phyloP scores from a whole-genome alignment of 2,113 vertebrate genomes.

The Piprites chloris region DNA sequence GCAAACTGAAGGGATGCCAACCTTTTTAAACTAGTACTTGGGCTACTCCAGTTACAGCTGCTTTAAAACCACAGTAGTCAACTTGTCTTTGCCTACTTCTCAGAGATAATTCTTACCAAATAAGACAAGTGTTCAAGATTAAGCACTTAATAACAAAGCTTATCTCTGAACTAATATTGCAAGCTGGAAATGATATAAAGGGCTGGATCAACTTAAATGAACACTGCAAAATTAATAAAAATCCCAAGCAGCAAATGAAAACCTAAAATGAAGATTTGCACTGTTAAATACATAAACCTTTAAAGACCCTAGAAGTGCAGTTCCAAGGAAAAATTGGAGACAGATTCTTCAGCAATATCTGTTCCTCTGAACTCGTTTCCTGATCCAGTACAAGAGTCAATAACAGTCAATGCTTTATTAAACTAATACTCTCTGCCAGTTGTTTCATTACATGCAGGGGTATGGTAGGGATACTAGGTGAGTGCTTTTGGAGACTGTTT shows the following conservation, averaged over 20 bases:
- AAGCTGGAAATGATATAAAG: slow-evolving; percentile 30
- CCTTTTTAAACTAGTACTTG: slow-evolving; percentile 56
- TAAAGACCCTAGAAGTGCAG: not conserved
- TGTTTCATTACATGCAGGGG: not conserved
- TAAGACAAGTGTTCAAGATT: slow-evolving; percentile 45
- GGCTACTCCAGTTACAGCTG: slow-evolving; percentile 37
- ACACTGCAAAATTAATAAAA: slow-evolving; percentile 28
- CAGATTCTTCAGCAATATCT: slow-evolving; percentile 18
- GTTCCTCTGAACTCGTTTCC: not conserved
- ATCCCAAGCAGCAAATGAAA: slow-evolving; percentile 1
- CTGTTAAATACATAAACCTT: slow-evolving; percentile 47
- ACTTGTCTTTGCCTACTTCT: slow-evolving; percentile 40
- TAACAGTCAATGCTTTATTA: not conserved
- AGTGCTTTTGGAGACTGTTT: not conserved
- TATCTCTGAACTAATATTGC: slow-evolving; percentile 60
- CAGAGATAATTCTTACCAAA: slow-evolving; percentile 54
- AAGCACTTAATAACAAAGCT: slow-evolving; percentile 58
- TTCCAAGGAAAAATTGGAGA: slow-evolving; percentile 22
- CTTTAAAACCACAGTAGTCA: slow-evolving; percentile 34
- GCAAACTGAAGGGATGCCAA: slow-evolving; percentile 86
- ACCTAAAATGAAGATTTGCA: not conserved
- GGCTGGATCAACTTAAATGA: slow-evolving; percentile 21
- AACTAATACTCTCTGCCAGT: not conserved
- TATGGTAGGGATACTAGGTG: not conserved
- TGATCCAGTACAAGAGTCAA: not conserved